Conservation (phyloP, 2,113 vertebrate species). For the Erythrolamprus reginae region DNA sequence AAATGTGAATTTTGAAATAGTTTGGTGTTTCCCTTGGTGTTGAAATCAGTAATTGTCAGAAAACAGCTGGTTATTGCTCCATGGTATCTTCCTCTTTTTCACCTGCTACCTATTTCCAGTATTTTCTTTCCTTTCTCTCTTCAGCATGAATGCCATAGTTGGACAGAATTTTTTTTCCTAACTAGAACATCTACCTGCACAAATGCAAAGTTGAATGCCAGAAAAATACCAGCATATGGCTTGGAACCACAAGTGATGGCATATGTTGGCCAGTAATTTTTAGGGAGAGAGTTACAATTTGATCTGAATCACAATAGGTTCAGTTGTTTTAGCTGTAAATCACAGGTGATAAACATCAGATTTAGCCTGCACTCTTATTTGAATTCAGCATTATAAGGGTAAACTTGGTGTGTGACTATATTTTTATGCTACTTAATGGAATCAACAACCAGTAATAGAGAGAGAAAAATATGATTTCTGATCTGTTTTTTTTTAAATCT, state of each 20-base stretch:
- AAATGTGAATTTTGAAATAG: neutral
- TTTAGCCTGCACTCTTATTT: neutral
- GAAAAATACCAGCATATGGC: constrained; percentile 35
- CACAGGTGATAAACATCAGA: neutral
- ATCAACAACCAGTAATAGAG: neutral
- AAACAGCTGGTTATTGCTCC: constrained; percentile 19
- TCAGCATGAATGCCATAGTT: constrained; percentile 32
- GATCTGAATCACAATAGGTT: neutral
- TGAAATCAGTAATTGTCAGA: neutral
- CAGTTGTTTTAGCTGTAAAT: neutral
- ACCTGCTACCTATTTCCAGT: constrained; percentile 14
- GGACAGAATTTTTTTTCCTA: constrained; percentile 12
- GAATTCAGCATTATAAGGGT: neutral
- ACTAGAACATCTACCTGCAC: constrained; percentile 31
- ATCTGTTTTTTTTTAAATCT: neutral
- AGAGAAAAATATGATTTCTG: neutral
- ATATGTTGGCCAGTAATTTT: constrained; percentile 22
- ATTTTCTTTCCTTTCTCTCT: constrained; percentile 29
- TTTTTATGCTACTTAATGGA: neutral
- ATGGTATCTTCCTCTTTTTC: constrained; percentile 29
- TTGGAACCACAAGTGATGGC: constrained; percentile 24
- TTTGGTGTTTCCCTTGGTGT: constrained; percentile 24
- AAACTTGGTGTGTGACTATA: neutral
- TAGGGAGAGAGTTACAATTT: neutral
- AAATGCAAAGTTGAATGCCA: constrained; percentile 13